These are phyloP conservation scores for Anoplophora glabripennis DNA, from an alignment of 1,140 invertebrate species.

Conservation along the genomic window DNA sequence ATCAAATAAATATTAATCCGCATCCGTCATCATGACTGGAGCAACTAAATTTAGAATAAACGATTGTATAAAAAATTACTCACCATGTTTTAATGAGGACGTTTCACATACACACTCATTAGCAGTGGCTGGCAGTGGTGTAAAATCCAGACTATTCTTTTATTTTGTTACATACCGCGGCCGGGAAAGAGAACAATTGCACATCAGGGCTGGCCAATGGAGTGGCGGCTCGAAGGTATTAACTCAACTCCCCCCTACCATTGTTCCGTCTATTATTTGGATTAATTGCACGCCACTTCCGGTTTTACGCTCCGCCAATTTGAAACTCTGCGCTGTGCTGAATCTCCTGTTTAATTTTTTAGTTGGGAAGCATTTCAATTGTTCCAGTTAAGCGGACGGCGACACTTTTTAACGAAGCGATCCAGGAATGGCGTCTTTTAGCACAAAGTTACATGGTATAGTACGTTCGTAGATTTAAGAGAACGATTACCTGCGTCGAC, in stretches of 20 bases:
- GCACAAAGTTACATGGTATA: no score
- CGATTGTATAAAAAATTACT: conserved; percentile 7
- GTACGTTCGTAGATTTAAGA: no score
- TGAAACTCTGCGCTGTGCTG: conserved; percentile 2
- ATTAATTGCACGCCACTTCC: conserved; percentile 44
- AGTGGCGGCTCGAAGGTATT: background rate
- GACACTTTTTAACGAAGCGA: no score
- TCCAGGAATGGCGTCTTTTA: no score
- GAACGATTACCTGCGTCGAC: no score
- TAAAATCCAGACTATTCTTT: conserved; percentile 26
- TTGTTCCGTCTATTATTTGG: conserved; percentile 42
- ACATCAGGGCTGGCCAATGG: conserved; percentile 16
- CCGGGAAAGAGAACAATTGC: conserved; percentile 34
- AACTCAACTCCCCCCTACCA: conserved; percentile 18
- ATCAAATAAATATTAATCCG: no score
- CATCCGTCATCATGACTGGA: no score
- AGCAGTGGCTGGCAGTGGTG: background rate
- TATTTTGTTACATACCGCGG: conserved; percentile 31
- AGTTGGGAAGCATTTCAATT: conserved; percentile 11
- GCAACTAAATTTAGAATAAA: no score
- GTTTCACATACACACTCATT: background rate
- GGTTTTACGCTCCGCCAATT: conserved; percentile 35
- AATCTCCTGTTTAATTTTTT: background rate
- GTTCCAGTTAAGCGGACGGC: background rate
- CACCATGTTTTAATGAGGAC: background rate